These are phyloP conservation scores for Graptemys geographica DNA, from an alignment of 2,797 vertebrate genomes.

Conservation along the genomic window DNA sequence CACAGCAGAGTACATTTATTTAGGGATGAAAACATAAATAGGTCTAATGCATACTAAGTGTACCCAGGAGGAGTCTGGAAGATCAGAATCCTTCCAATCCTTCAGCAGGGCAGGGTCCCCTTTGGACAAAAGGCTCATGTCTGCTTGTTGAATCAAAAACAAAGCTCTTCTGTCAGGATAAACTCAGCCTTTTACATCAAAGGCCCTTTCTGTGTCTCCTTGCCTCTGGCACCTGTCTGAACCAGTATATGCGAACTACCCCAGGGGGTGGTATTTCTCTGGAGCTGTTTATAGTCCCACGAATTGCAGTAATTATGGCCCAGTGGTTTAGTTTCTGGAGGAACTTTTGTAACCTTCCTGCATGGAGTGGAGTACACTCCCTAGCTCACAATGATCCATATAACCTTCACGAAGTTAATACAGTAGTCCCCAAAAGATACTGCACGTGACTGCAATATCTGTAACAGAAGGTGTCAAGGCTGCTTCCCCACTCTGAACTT, in stretches of 20 bases:
- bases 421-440: not conserved
- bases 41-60: not conserved
- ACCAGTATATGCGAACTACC: not conserved
- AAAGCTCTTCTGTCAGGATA: not conserved
- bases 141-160: not conserved
- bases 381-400: not conserved
- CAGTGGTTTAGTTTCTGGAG: not conserved
- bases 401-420: not conserved
- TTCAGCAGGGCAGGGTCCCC: not conserved
- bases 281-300: not conserved
- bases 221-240: not conserved
- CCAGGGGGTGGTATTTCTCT: not conserved
- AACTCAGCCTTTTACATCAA: not conserved
- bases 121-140: not conserved
- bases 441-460: not conserved
- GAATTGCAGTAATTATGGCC: not conserved
- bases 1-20: not conserved
- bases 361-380: not conserved
- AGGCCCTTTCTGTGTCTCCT: not conserved
- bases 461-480: not conserved
- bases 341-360: not conserved
- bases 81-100: not conserved
- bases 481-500: too few species aligned
- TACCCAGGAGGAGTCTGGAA: not conserved
- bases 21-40: not conserved